phyloP scores from a whole-genome alignment of 2,797 vertebrate genomes.

The Muraenolepis orangiensis region DNA sequence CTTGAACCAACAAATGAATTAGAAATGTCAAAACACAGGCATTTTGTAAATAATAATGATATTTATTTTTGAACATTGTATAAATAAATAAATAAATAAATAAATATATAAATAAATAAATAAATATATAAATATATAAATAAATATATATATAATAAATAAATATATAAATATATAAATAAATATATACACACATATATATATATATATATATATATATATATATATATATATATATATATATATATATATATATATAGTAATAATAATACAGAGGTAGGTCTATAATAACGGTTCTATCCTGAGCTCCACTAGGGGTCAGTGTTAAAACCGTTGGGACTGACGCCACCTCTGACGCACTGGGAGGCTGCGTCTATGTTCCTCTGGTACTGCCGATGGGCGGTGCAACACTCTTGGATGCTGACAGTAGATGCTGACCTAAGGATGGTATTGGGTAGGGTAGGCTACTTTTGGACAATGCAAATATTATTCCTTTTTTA shows the following conservation, averaged over 20 bases:
- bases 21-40: background rate
- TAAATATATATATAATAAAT: background rate
- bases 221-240: too few relatives aligned
- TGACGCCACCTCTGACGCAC: background rate
- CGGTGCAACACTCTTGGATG: constrained; percentile 31
- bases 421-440: constrained; percentile 28
- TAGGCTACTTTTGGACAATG: background rate
- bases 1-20: background rate
- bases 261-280: too few relatives aligned
- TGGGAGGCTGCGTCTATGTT: background rate
- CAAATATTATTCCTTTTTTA: background rate
- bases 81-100: background rate
- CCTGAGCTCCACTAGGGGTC: background rate
- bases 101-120: background rate
- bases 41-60: too few relatives aligned
- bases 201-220: too few relatives aligned
- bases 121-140: too few relatives aligned
- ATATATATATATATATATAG: too few relatives aligned
- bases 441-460: constrained; percentile 22
- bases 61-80: too few relatives aligned
- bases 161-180: background rate
- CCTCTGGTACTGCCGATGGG: constrained; percentile 24
- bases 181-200: background rate
- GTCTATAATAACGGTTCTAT: background rate
- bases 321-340: background rate